Conservation (phyloP, 1,140 invertebrate genomes). For the Phthorimaea operculella region DNA sequence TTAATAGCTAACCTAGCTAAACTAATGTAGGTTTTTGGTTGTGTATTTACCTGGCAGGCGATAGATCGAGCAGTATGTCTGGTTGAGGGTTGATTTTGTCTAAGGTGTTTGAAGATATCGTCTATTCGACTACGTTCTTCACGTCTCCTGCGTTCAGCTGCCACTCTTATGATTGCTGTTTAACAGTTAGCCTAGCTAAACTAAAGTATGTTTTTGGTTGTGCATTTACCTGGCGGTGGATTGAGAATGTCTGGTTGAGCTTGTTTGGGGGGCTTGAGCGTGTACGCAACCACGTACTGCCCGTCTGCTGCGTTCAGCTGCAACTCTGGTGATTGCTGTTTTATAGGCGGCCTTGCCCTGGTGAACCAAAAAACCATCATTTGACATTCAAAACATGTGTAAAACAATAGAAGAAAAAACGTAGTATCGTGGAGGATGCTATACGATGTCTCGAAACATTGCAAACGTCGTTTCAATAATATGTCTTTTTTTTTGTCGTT, state of each 20-base stretch:
- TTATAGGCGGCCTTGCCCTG: constrained; percentile 35
- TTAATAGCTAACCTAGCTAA: no score
- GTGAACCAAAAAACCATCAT: constrained; percentile 5
- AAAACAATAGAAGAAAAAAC: no score
- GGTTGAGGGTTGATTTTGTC: constrained; percentile 54
- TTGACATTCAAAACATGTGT: not conserved
- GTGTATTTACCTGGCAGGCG: no score
- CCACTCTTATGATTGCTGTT: constrained; percentile 10
- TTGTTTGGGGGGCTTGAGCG: constrained; percentile 49
- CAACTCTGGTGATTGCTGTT: constrained; percentile 46
- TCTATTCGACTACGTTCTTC: constrained; percentile 56
- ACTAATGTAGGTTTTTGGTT: no score
- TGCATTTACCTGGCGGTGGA: constrained; percentile 47
- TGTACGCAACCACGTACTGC: constrained; percentile 58
- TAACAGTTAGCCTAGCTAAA: not conserved
- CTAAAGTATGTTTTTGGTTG: not conserved
- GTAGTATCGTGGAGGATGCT: no score
- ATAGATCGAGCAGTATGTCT: constrained; percentile 55
- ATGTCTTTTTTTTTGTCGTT: no score
- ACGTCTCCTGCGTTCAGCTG: constrained; percentile 54
- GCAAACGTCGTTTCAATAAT: no score
- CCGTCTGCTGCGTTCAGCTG: constrained; percentile 56
- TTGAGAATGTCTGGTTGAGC: constrained; percentile 58
- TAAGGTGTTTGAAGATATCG: constrained; percentile 50
- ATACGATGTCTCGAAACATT: no score